Evolutionary conservation across 2,888 invertebrate species (phyloP).

Genomic region (Spicauda simplicius): DNA sequence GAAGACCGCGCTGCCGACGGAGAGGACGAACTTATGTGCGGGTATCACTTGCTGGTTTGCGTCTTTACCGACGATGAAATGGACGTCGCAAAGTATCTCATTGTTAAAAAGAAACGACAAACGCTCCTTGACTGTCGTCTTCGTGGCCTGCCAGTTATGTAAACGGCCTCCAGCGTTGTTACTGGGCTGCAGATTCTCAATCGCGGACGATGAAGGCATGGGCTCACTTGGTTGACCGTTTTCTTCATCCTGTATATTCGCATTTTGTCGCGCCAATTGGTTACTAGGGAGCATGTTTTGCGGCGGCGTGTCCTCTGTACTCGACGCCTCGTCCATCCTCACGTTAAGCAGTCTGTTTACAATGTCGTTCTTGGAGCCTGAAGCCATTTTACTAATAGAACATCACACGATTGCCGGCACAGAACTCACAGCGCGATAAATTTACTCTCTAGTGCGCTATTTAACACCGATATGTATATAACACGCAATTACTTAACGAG

Average conservation of each 20-base stretch:
- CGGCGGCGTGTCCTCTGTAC: slow-evolving; percentile 57
- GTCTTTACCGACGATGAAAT: slow-evolving; percentile 91
- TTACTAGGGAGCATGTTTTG: slow-evolving; percentile 83
- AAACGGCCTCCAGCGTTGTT: slow-evolving; percentile 76
- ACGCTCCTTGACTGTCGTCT: slow-evolving; percentile 90
- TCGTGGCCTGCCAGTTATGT: slow-evolving; percentile 90
- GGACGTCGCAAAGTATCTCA: slow-evolving; percentile 87
- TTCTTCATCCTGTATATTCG: slow-evolving; percentile 65
- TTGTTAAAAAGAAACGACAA: slow-evolving; percentile 86
- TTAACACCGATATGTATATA: slow-evolving; percentile 36
- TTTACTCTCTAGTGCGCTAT: slow-evolving; percentile 12
- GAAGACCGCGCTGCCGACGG: slow-evolving; percentile 93
- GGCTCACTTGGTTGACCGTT: slow-evolving; percentile 60
- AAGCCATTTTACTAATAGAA: slow-evolving; percentile 65
- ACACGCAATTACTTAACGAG: slow-evolving; percentile 30
- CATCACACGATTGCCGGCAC: slow-evolving; percentile 53
- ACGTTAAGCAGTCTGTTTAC: slow-evolving; percentile 69
- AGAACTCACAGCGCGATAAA: background rate
- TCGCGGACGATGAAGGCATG: slow-evolving; percentile 60
- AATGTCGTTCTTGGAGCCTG: slow-evolving; percentile 74
- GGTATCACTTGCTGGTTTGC: slow-evolving; percentile 88
- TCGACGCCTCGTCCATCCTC: slow-evolving; percentile 69
- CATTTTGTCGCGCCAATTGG: slow-evolving; percentile 65
- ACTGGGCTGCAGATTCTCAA: slow-evolving; percentile 67
- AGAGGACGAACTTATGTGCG: slow-evolving; percentile 92